phyloP scores from a whole-genome alignment of 2,888 invertebrate species.

The Pelosia muscerda region DNA sequence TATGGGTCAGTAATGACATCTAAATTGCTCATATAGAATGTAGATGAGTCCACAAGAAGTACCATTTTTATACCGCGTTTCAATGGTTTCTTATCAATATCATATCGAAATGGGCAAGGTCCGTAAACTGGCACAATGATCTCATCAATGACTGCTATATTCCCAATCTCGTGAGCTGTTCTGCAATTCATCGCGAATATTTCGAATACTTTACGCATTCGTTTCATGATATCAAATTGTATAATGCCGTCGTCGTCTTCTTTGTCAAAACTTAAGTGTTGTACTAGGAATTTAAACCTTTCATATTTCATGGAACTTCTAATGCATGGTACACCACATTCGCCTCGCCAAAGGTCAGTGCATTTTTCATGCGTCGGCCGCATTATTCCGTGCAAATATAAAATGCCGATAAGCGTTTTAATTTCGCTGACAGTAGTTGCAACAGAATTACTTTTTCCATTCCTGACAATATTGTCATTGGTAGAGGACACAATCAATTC shows the following conservation, averaged over 20 bases:
- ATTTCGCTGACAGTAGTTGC: constrained; percentile 71
- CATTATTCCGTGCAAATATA: constrained; percentile 79
- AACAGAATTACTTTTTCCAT: constrained; percentile 47
- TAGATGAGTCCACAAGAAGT: constrained; percentile 73
- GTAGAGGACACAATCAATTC: constrained; percentile 77
- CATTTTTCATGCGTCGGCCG: constrained; percentile 75
- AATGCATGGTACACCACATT: constrained; percentile 70
- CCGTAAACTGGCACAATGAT: constrained; percentile 77
- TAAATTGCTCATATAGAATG: constrained; percentile 78
- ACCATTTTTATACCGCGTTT: constrained; percentile 78
- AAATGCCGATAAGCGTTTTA: constrained; percentile 76
- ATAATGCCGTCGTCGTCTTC: constrained; percentile 62
- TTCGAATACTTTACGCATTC: constrained; percentile 79
- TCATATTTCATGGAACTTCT: constrained; percentile 72
- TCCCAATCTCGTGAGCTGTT: constrained; percentile 68
- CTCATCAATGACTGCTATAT: constrained; percentile 76
- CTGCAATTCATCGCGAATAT: constrained; percentile 81
- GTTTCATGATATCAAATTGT: constrained; percentile 74
- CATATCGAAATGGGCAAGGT: constrained; percentile 79
- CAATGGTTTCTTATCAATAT: constrained; percentile 72
- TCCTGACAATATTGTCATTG: constrained; percentile 71
- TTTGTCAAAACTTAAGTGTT: constrained; percentile 74
- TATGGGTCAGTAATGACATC: constrained; percentile 78
- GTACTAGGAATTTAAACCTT: constrained; percentile 74
- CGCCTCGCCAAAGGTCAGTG: constrained; percentile 75